Percentiles rank a stretch among this genome's conserved stretches.
Conservation (phyloP, 2,888 invertebrate genomes). For the Acanthococcus lagerstroemiae region DNA sequence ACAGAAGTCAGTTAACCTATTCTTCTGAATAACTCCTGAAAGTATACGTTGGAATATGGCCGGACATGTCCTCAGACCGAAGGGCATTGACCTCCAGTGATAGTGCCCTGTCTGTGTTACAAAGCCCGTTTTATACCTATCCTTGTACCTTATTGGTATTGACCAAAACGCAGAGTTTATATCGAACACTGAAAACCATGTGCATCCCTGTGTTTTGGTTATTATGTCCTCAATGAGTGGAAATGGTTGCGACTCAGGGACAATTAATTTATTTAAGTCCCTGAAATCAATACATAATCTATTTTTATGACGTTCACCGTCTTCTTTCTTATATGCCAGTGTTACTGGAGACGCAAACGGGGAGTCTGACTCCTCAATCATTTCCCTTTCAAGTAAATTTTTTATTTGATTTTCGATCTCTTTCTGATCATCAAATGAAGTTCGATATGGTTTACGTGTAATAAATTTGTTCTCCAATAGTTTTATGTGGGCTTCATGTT, state of each 20-base stretch:
- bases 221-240: slow-evolving; percentile 32
- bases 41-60: slow-evolving; percentile 36
- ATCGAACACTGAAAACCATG: slow-evolving; percentile 33
- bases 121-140: slow-evolving; percentile 36
- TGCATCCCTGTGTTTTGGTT: slow-evolving; percentile 30
- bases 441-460: slow-evolving; percentile 17
- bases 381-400: not conserved
- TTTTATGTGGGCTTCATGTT: not conserved
- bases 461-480: not conserved
- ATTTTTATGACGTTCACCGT: not conserved
- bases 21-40: slow-evolving; percentile 30
- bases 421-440: slow-evolving; percentile 6
- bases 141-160: slow-evolving; percentile 34
- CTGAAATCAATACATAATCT: slow-evolving; percentile 18
- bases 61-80: slow-evolving; percentile 36
- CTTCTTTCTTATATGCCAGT: slow-evolving; percentile 17
- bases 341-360: slow-evolving; percentile 22
- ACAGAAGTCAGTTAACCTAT: slow-evolving; percentile 32
- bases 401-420: slow-evolving; percentile 17
- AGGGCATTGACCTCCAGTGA: slow-evolving; percentile 36
- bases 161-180: slow-evolving; percentile 34
- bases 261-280: slow-evolving; percentile 17
- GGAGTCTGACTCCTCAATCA: slow-evolving; percentile 14
- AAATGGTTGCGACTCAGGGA: slow-evolving; percentile 32
- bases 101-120: slow-evolving; percentile 36